A percentile compares a stretch with the other conserved stretches of the same genome.
Evolutionary conservation across 2,113 vertebrate species (phyloP).

Genomic region (Tricholaema leucomelas): DNA sequence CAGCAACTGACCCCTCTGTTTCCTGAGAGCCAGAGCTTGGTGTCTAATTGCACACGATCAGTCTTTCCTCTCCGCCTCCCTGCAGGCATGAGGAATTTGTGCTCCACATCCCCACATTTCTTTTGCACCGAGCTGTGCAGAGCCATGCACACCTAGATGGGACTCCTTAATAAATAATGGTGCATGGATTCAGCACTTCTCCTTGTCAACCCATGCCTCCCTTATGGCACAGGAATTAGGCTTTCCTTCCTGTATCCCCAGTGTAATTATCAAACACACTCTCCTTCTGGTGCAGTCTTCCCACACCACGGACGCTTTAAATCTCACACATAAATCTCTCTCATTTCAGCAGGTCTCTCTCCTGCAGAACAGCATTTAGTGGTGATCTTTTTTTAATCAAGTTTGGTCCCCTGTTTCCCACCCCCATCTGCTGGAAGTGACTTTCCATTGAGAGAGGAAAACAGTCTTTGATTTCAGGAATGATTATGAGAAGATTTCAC

Average conservation of each 20-base stretch:
- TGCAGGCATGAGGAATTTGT: constrained; percentile 44
- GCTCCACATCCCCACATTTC: constrained; percentile 43
- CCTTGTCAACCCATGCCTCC: constrained; percentile 41
- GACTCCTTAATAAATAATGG: constrained; percentile 22
- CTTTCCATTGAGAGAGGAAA: constrained; percentile 65
- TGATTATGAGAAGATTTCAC: constrained; percentile 67
- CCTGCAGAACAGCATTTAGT: constrained; percentile 11
- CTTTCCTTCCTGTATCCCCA: constrained; percentile 48
- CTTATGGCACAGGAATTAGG: constrained; percentile 6
- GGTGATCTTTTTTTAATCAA: constrained; percentile 61
- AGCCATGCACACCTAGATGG: constrained; percentile 14
- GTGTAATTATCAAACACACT: constrained; percentile 20
- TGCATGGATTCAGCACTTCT: constrained; percentile 2
- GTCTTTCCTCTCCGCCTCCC: constrained; percentile 63
- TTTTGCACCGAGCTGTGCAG: background rate
- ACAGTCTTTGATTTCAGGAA: constrained; percentile 65
- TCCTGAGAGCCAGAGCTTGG: background rate
- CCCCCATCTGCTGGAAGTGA: constrained; percentile 39
- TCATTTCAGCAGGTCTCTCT: constrained; percentile 20
- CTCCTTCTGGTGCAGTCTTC: constrained; percentile 37
- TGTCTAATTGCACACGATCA: constrained; percentile 55
- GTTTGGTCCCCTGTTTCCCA: constrained; percentile 33
- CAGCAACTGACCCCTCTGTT: constrained; percentile 47
- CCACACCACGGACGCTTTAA: constrained; percentile 18
- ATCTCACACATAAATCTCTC: constrained; percentile 59